Conservation (phyloP, 1,140 invertebrate species). For the Plutomurus gul region DNA sequence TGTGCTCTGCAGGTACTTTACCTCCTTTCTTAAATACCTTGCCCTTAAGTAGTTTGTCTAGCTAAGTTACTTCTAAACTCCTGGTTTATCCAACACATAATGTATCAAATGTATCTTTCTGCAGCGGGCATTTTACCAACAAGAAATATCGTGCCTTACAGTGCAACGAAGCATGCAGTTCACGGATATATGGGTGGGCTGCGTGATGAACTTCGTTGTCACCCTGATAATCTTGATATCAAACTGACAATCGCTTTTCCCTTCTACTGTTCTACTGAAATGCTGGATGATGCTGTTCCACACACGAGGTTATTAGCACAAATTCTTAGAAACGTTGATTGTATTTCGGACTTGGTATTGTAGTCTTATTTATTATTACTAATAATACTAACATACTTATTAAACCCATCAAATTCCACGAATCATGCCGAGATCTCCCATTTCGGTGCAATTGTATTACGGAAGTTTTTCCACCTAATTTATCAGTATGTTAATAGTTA, state of each 20-base stretch:
- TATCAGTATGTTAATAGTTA: too few relatives aligned
- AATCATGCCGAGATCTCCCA: too few relatives aligned
- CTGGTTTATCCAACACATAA: too few relatives aligned
- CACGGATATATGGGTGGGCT: constrained; percentile 49
- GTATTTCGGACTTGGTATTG: background rate
- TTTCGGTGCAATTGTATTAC: too few relatives aligned
- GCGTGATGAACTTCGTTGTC: constrained; percentile 49
- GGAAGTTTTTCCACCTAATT: background rate
- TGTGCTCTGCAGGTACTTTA: constrained; percentile 50
- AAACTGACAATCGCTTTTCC: constrained; percentile 51
- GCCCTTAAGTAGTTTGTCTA: too few relatives aligned
- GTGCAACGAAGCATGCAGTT: constrained; percentile 51
- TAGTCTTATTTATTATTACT: background rate
- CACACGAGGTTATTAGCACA: constrained; percentile 52
- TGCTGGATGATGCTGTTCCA: constrained; percentile 48
- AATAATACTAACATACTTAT: too few relatives aligned
- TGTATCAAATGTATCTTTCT: too few relatives aligned
- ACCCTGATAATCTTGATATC: constrained; percentile 47
- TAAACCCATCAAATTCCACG: too few relatives aligned
- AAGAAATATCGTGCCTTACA: constrained; percentile 46
- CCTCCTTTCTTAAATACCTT: too few relatives aligned
- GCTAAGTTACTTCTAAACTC: too few relatives aligned
- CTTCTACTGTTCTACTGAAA: constrained; percentile 52
- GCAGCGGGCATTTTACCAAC: constrained; percentile 51
- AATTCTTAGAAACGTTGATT: background rate